phyloP scores from a whole-genome alignment of 2,113 vertebrate genomes.

The Geococcyx californianus region DNA sequence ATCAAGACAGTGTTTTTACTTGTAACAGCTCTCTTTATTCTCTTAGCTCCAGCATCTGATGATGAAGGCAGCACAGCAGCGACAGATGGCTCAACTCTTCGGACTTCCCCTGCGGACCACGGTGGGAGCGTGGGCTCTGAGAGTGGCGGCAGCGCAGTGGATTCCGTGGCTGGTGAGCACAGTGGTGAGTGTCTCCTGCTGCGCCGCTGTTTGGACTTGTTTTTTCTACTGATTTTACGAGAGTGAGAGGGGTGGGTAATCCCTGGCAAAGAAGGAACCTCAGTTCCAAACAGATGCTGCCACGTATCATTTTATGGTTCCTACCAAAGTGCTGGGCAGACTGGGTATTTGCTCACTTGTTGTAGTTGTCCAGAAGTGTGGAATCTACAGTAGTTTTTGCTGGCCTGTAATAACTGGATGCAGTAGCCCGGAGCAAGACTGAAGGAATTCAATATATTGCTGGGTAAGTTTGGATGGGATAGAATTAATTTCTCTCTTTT shows the following conservation, averaged over 20 bases:
- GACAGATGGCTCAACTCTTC: slow-evolving; percentile 94
- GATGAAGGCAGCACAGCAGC: slow-evolving; percentile 98
- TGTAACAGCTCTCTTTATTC: slow-evolving; percentile 96
- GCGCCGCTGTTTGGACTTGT: fast-evolving
- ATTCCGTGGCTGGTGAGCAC: slow-evolving; percentile 97
- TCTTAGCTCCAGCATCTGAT: slow-evolving; percentile 98
- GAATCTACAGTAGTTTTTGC: neutral
- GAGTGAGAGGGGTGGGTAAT: neutral
- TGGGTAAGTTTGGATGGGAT: neutral
- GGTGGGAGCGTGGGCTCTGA: slow-evolving; percentile 97
- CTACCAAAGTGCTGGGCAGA: fast-evolving
- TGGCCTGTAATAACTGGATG: neutral
- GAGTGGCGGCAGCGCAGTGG: slow-evolving; percentile 96
- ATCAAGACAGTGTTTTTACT: slow-evolving; percentile 82
- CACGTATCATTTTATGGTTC: fast-evolving
- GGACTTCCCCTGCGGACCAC: slow-evolving; percentile 96
- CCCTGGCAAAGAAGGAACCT: neutral
- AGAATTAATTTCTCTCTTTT: neutral
- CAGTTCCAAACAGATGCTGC: neutral
- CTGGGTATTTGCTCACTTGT: neutral
- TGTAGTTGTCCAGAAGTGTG: neutral
- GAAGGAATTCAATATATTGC: neutral
- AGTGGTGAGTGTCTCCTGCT: slow-evolving; percentile 81
- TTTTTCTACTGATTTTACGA: neutral
- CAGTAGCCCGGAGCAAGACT: neutral